A percentile compares a stretch with the other conserved stretches of the same genome.
Evolutionary conservation across 2,113 vertebrate genomes (phyloP).

Genomic region (Podarcis muralis): DNA sequence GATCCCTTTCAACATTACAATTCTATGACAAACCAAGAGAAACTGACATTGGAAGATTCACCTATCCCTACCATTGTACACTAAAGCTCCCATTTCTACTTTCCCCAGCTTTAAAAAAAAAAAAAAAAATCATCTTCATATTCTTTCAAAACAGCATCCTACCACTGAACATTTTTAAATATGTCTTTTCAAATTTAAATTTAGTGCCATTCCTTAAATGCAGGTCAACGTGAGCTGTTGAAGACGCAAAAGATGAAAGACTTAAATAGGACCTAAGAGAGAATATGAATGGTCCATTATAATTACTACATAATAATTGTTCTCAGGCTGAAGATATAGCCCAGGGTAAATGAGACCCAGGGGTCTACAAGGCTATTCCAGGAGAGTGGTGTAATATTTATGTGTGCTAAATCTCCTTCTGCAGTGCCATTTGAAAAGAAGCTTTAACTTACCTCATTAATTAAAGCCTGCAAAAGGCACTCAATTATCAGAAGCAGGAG

Average conservation of each 20-base stretch:
- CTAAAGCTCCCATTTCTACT: not conserved
- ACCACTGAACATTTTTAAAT: conserved; percentile 29
- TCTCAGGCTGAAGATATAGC: not conserved
- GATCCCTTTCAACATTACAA: too few relatives aligned
- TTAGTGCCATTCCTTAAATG: conserved; percentile 42
- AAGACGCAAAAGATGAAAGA: conserved; percentile 39
- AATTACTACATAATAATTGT: conserved; percentile 19
- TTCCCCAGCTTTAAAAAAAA: not conserved
- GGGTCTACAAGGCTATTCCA: conserved; percentile 13
- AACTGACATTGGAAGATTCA: too few relatives aligned
- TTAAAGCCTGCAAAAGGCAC: not conserved
- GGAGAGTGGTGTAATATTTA: conserved; percentile 29
- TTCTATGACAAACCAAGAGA: too few relatives aligned
- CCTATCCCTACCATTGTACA: not conserved
- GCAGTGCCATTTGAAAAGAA: not conserved
- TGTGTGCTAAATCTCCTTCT: conserved; percentile 27
- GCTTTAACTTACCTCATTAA: not conserved
- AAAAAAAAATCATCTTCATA: not conserved
- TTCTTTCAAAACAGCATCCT: conserved; percentile 1
- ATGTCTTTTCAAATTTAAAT: conserved; percentile 5
- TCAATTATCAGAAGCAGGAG: not conserved
- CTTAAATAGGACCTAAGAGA: conserved; percentile 40
- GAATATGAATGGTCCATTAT: conserved; percentile 12
- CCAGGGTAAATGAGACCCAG: conserved; percentile 42
- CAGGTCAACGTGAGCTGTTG: conserved; percentile 39